A percentile compares a stretch with the other conserved stretches of the same genome.
These are phyloP conservation scores for Genyomyrus donnyi DNA, from an alignment of 2,113 vertebrate genomes.

Conservation along the genomic window DNA sequence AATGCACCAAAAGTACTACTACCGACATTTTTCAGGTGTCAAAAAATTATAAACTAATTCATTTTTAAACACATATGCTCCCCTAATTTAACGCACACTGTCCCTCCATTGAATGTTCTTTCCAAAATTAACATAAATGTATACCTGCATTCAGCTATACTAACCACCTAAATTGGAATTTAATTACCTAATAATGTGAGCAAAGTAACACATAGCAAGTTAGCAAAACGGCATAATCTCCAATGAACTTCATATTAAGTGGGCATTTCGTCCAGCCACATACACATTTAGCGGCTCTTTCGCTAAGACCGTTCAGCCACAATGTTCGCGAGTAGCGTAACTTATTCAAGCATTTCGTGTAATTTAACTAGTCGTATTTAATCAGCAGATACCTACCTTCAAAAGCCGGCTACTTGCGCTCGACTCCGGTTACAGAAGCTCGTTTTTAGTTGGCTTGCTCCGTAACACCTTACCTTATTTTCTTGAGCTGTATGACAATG, in stretches of 20 bases:
- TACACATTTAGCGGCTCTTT: neutral
- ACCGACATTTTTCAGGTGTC: neutral
- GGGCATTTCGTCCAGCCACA: neutral
- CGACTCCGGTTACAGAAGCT: neutral
- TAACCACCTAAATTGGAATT: neutral
- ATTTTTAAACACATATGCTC: neutral
- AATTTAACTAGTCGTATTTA: neutral
- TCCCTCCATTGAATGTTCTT: neutral
- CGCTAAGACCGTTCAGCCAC: neutral
- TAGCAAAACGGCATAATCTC: neutral
- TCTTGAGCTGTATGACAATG: neutral
- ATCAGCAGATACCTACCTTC: neutral
- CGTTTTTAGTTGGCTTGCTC: neutral
- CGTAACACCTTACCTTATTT: conserved; percentile 16
- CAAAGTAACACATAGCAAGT: neutral
- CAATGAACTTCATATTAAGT: neutral
- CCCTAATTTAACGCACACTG: neutral
- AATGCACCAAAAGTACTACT: neutral
- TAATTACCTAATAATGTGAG: neutral
- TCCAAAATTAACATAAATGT: neutral
- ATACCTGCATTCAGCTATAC: neutral
- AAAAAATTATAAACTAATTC: neutral
- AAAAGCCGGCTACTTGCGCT: neutral
- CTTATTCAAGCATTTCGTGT: neutral
- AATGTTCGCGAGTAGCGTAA: neutral